phyloP scores from a whole-genome alignment of 2,113 vertebrate genomes.

The Pelecanoides urinatrix region DNA sequence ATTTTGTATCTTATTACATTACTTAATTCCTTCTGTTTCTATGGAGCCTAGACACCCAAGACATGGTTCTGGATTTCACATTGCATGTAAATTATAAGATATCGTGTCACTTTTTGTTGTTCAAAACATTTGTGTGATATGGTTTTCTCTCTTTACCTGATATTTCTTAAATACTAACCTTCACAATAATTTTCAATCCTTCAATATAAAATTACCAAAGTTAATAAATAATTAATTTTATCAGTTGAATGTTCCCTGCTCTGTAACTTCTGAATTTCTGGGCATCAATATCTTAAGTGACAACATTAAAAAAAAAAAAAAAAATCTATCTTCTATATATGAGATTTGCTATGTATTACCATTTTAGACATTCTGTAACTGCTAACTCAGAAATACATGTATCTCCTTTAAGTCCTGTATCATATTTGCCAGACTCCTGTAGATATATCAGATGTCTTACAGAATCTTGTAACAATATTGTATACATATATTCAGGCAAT shows the following conservation, averaged over 20 bases:
- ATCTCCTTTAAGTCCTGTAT: neutral
- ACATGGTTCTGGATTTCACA: neutral
- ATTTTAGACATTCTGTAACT: neutral
- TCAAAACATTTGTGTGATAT: neutral
- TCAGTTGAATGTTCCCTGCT: neutral
- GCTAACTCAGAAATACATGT: neutral
- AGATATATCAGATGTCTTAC: neutral
- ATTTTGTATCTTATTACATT: neutral
- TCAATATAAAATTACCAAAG: neutral
- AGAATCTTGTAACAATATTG: neutral
- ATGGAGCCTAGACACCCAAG: neutral
- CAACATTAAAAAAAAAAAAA: neutral
- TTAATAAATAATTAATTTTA: neutral
- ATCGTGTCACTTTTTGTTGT: neutral
- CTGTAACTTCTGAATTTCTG: neutral
- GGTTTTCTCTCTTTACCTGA: accelerated
- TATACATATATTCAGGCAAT: neutral
- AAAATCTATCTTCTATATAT: neutral
- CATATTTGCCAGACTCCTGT: neutral
- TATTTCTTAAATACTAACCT: neutral
- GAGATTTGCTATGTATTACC: neutral
- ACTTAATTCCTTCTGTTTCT: neutral
- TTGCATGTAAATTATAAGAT: neutral
- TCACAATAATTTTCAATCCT: neutral
- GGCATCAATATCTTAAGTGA: neutral